A percentile compares a stretch with the other conserved stretches of the same genome.
Evolutionary conservation across 2,888 invertebrate species (phyloP).

Genomic region (Baronia brevicornis): DNA sequence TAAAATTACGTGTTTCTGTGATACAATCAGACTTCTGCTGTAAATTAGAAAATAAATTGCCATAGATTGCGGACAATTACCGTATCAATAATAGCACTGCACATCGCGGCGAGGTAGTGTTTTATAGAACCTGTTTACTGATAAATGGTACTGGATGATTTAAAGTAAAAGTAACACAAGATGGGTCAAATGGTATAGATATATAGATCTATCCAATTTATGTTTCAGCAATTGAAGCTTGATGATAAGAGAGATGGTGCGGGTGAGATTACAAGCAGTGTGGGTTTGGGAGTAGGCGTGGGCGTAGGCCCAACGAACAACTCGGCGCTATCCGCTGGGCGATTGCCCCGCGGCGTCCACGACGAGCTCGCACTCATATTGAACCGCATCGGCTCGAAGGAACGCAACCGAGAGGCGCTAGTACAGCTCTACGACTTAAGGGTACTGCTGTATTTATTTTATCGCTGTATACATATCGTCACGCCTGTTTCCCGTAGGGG

Average conservation of each 20-base stretch:
- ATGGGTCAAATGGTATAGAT: too few species aligned
- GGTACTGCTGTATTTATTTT: slow-evolving; percentile 32
- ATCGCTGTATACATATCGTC: slow-evolving; percentile 1
- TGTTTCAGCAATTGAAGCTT: slow-evolving; percentile 61
- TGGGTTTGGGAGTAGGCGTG: slow-evolving; percentile 61
- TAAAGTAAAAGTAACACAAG: too few species aligned
- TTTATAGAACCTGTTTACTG: too few species aligned
- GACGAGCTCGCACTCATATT: slow-evolving; percentile 92
- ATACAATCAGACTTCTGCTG: too few species aligned
- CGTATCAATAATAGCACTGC: too few species aligned
- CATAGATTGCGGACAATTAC: too few species aligned
- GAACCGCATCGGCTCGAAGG: slow-evolving; percentile 92
- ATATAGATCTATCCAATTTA: slow-evolving; percentile 1
- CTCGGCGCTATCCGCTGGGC: slow-evolving; percentile 37
- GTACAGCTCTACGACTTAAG: slow-evolving; percentile 86
- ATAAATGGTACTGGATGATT: too few species aligned
- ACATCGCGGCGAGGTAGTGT: too few species aligned
- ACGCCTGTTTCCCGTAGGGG: too few species aligned
- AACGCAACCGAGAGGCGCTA: slow-evolving; percentile 88
- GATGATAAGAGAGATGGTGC: slow-evolving; percentile 73
- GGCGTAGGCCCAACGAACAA: slow-evolving; percentile 73
- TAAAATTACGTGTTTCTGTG: too few species aligned
- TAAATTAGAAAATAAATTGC: background rate
- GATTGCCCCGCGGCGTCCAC: slow-evolving; percentile 86
- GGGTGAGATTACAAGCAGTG: slow-evolving; percentile 48